Evolutionary conservation across 2,888 invertebrate genomes (phyloP), one percentile per base, ranked within the genome.

Genomic region (Cerastoderma edule): DNA sequence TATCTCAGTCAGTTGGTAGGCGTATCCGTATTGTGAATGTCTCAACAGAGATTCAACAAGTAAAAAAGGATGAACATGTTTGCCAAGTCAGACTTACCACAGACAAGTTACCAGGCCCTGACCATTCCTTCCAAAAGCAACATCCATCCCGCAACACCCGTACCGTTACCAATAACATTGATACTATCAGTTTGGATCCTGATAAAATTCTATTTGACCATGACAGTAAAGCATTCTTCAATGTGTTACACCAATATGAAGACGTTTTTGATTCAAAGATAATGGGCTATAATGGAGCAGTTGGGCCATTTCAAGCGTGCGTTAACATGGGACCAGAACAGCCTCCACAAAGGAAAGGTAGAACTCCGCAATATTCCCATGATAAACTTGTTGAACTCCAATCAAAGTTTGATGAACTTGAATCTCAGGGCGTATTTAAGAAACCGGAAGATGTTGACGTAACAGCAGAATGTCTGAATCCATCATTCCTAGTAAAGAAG

Each of bases 241-340:
- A 22, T 2, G 13, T 76, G 0, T 39, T 80, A 0, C 6, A 56
- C 2, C 30, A 75, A 57, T 78, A 70, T 53, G 83, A 80, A 30
- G 32, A 72, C 28, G 76, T 83, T 10, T 87, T 85, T 71, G 60
- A 75, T 60, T 73, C 75, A 19, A 13, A 68, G 24, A 50, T 76
- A 30, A 33, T 27, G 19, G 83, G 84, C 0, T 87, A 85, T 39
- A 85, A 85, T 73, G 81, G 83, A 4, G 74, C 83, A 0, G 57
- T 68, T 6, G 84, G 81, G 10, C 76, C 75, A 10, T 84, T 84
- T 64, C 8, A 87, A 66, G 83, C 84, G 22, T 50, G 32, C 10
- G 84, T 86, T 4, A 85, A 85, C 57, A 85, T 87, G 85, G 85
- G 87, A 1, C 82, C 85, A 27, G 77, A 78, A 19, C 72, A 75